These are phyloP conservation scores for Syngnathus typhle DNA, from an alignment of 2,113 vertebrate species.

Conservation along the genomic window DNA sequence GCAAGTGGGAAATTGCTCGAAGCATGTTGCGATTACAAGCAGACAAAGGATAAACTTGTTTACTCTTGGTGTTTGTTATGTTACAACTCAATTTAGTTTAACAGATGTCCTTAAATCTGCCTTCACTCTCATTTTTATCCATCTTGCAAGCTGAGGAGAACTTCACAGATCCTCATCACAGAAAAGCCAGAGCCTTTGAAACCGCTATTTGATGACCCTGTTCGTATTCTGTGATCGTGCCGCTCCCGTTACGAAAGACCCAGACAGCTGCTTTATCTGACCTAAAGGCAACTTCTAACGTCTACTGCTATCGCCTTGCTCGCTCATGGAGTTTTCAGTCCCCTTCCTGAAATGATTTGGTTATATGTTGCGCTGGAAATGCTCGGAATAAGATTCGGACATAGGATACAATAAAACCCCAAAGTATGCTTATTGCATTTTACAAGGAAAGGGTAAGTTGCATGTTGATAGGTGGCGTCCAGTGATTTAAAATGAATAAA, in stretches of 20 bases:
- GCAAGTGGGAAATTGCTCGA: slow-evolving; percentile 26
- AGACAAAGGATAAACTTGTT: slow-evolving; percentile 35
- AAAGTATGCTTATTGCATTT: neutral
- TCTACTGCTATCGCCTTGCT: slow-evolving; percentile 26
- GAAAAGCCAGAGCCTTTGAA: slow-evolving; percentile 38
- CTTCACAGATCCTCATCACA: slow-evolving; percentile 47
- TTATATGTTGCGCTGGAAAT: slow-evolving; percentile 48
- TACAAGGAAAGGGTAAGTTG: neutral
- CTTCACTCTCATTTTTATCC: slow-evolving; percentile 5
- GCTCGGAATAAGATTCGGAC: slow-evolving; percentile 24
- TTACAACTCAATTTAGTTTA: slow-evolving; percentile 43
- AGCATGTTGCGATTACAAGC: slow-evolving; percentile 38
- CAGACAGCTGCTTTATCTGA: slow-evolving; percentile 56
- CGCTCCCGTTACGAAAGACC: slow-evolving; percentile 54
- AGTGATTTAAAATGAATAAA: slow-evolving; percentile 30
- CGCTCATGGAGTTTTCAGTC: slow-evolving; percentile 33
- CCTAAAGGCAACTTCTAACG: slow-evolving; percentile 51
- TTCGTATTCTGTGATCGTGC: slow-evolving; percentile 61
- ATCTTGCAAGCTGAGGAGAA: slow-evolving; percentile 31
- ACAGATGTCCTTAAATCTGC: slow-evolving; percentile 2
- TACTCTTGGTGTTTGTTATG: slow-evolving; percentile 1
- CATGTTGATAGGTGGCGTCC: slow-evolving; percentile 45
- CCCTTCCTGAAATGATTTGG: slow-evolving; percentile 25
- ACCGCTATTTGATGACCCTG: slow-evolving; percentile 34
- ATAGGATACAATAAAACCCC: neutral